Evolutionary conservation across 2,797 vertebrate genomes (phyloP).

Genomic region (Rhadinocentrus ornatus): DNA sequence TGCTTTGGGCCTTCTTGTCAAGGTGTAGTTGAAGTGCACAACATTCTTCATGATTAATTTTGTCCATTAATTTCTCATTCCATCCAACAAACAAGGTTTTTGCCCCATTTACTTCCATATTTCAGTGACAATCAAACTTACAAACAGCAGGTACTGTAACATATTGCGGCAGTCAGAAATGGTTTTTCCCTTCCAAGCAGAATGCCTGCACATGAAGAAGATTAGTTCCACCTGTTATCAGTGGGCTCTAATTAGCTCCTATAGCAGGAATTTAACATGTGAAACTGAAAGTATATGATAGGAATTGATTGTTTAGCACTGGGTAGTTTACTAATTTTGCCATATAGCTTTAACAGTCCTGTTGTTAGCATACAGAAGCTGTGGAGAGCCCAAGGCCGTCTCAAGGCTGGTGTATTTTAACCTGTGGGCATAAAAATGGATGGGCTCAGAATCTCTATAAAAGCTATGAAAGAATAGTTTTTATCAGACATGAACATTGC

Average conservation of each 20-base stretch:
- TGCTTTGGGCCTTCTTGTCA: not conserved
- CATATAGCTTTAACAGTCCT: conserved; percentile 6
- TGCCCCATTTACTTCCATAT: not conserved
- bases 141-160: not conserved
- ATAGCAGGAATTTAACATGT: conserved; percentile 9
- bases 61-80: not conserved
- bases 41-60: not conserved
- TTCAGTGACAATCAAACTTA: not conserved
- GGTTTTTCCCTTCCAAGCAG: not conserved
- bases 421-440: conserved; percentile 39
- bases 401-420: conserved; percentile 36
- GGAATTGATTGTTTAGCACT: not conserved
- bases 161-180: not conserved
- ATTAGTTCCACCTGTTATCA: not conserved
- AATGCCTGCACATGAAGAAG: not conserved
- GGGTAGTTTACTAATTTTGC: conserved; percentile 5
- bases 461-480: conserved; percentile 8
- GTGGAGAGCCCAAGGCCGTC: conserved; percentile 26
- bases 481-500: conserved; percentile 28
- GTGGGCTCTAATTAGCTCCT: not conserved
- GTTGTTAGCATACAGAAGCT: conserved; percentile 20
- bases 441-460: conserved; percentile 16
- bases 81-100: not conserved
- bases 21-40: not conserved
- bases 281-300: conserved; percentile 11